Conservation (phyloP, 2,888 invertebrate species). For the Agonopterix heracliana region DNA sequence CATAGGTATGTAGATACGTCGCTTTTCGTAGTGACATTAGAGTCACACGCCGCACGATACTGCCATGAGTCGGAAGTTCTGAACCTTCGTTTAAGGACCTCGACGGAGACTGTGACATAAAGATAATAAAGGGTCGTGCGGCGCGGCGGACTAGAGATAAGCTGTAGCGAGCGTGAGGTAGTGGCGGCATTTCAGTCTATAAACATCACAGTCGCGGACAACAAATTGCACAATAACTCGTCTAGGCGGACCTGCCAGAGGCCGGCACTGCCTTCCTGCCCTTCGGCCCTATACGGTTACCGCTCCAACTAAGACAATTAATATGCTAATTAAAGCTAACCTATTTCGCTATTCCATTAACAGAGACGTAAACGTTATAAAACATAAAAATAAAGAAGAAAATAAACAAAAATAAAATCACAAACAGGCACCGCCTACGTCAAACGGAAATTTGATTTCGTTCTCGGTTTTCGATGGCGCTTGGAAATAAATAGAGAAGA, state of each 20-base stretch:
- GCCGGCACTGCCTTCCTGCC: slow-evolving; percentile 42
- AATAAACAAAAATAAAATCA: slow-evolving; percentile 71
- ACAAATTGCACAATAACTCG: slow-evolving; percentile 73
- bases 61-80: slow-evolving; percentile 6
- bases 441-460: slow-evolving; percentile 73
- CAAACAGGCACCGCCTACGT: slow-evolving; percentile 51
- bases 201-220: slow-evolving; percentile 81
- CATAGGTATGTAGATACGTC: slow-evolving; percentile 35
- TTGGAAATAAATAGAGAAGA: slow-evolving; percentile 71
- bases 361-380: slow-evolving; percentile 70
- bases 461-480: slow-evolving; percentile 39
- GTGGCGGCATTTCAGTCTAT: slow-evolving; percentile 79
- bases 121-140: slow-evolving; percentile 19
- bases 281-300: slow-evolving; percentile 50
- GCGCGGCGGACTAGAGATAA: slow-evolving; percentile 66
- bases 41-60: slow-evolving; percentile 40
- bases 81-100: background rate
- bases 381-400: slow-evolving; percentile 62
- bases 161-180: slow-evolving; percentile 73
- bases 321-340: slow-evolving; percentile 69
- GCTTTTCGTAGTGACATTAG: slow-evolving; percentile 53
- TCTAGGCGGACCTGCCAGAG: slow-evolving; percentile 50
- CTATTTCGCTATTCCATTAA: slow-evolving; percentile 62
- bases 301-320: slow-evolving; percentile 52
- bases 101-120: slow-evolving; percentile 1